These are phyloP conservation scores for Drosophila insularis DNA, from an alignment of 1,140 invertebrate genomes.

Conservation along the genomic window DNA sequence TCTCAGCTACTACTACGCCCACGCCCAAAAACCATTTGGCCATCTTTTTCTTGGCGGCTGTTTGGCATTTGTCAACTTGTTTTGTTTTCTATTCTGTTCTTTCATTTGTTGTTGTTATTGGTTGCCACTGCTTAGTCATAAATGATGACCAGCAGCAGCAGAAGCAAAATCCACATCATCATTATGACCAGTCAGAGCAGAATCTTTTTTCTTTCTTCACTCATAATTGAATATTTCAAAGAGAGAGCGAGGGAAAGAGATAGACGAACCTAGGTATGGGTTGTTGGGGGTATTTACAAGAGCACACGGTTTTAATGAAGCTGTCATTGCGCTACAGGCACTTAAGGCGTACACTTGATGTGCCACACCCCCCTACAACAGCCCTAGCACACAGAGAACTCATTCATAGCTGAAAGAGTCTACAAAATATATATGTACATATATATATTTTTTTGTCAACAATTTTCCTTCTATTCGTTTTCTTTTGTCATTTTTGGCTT, in stretches of 20 bases:
- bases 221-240: conserved; percentile 42
- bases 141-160: conserved; percentile 34
- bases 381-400: conserved; percentile 21
- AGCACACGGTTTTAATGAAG: conserved; percentile 64
- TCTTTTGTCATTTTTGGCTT: conserved; percentile 36
- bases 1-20: conserved; percentile 21
- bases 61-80: conserved; percentile 72
- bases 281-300: conserved; percentile 34
- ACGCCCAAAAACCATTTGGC: conserved; percentile 2
- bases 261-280: too few species aligned
- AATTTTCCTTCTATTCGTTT: conserved; percentile 41
- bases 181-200: conserved; percentile 15
- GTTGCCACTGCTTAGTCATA: conserved; percentile 22
- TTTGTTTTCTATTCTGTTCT: conserved; percentile 23
- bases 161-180: conserved; percentile 12
- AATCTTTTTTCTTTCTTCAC: conserved; percentile 17
- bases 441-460: conserved; percentile 52
- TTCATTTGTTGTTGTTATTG: conserved; percentile 21
- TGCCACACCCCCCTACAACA: conserved; percentile 35
- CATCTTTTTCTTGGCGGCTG: conserved; percentile 49
- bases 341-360: conserved; percentile 62
- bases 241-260: too few species aligned
- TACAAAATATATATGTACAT: background rate
- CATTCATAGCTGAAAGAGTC: conserved; percentile 50
- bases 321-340: conserved; percentile 63